A percentile compares a stretch with the other conserved stretches of the same genome.
These are phyloP conservation scores for Temnothorax ravouxi DNA, from an alignment of 2,888 invertebrate genomes.

Conservation along the genomic window DNA sequence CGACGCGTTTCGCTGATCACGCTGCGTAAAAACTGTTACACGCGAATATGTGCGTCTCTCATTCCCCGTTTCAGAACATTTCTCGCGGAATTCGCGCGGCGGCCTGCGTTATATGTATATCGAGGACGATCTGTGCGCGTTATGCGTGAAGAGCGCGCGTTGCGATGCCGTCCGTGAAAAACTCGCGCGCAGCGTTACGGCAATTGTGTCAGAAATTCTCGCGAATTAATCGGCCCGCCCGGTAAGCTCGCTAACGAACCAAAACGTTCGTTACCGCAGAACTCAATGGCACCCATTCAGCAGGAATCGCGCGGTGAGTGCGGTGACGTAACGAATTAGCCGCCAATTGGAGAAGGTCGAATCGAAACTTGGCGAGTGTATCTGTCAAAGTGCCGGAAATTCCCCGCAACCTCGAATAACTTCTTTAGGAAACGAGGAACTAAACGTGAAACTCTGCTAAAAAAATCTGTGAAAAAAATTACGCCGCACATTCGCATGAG, in stretches of 20 bases:
- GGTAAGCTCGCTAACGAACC: slow-evolving; percentile 56
- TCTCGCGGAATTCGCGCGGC: slow-evolving; percentile 37
- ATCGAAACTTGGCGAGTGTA: slow-evolving; percentile 27
- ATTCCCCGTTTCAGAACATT: slow-evolving; percentile 44
- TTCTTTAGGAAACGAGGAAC: neutral
- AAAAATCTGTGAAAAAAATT: neutral
- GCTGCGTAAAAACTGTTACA: slow-evolving; percentile 49
- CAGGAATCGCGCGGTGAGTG: slow-evolving; percentile 19
- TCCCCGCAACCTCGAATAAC: slow-evolving; percentile 14
- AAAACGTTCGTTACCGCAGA: slow-evolving; percentile 52
- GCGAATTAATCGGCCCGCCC: slow-evolving; percentile 44
- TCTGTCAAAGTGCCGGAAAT: slow-evolving; percentile 32
- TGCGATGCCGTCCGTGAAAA: slow-evolving; percentile 22
- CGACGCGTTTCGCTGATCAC: slow-evolving; percentile 35
- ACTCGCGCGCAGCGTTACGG: slow-evolving; percentile 33
- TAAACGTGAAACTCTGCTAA: neutral
- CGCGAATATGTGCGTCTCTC: slow-evolving; percentile 19
- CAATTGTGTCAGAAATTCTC: slow-evolving; percentile 50
- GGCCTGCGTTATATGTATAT: slow-evolving; percentile 15
- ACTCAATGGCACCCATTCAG: slow-evolving; percentile 42
- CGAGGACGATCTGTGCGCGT: slow-evolving; percentile 29
- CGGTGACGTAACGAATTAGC: slow-evolving; percentile 47
- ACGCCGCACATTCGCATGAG: neutral
- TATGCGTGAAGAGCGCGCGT: slow-evolving; percentile 37
- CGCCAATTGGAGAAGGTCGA: slow-evolving; percentile 51